Conservation (phyloP, 1,140 invertebrate species). For the Megalopta genalis region DNA sequence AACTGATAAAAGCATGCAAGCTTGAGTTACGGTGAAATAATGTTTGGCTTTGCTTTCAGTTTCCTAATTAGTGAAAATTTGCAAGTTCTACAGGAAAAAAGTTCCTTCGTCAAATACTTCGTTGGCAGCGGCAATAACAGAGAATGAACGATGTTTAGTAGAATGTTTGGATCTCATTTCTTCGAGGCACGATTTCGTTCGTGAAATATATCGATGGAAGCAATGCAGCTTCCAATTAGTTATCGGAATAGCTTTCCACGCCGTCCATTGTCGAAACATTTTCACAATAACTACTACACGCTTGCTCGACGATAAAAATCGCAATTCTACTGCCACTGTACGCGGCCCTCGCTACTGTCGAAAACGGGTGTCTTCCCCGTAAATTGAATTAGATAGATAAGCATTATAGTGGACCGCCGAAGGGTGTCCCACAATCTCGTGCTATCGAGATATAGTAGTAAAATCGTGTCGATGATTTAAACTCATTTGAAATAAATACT, state of each 20-base stretch:
- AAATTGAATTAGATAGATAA: slow-evolving; percentile 11
- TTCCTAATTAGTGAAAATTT: not conserved
- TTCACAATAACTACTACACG: slow-evolving; percentile 6
- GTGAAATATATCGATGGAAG: not conserved
- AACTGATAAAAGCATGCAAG: not conserved
- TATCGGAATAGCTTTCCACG: not conserved
- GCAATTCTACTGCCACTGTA: slow-evolving; percentile 2
- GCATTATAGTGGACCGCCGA: too few species aligned
- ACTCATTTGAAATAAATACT: too few species aligned
- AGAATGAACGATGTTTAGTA: too few species aligned
- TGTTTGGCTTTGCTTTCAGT: not conserved
- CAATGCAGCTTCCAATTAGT: slow-evolving; percentile 30
- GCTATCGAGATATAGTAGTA: too few species aligned
- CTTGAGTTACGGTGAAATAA: too few species aligned
- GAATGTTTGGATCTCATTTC: not conserved
- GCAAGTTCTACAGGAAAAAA: not conserved
- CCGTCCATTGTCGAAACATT: slow-evolving; percentile 9
- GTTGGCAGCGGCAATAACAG: too few species aligned
- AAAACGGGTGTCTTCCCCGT: not conserved
- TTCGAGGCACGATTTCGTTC: not conserved
- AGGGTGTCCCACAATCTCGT: too few species aligned
- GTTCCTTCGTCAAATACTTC: too few species aligned
- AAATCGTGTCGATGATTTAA: too few species aligned
- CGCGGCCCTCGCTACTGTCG: not conserved
- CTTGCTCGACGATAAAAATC: slow-evolving; percentile 13